A percentile compares a stretch with the other conserved stretches of the same genome.
Evolutionary conservation across 2,113 vertebrate genomes (phyloP).

Genomic region (Diglossa brunneiventris): DNA sequence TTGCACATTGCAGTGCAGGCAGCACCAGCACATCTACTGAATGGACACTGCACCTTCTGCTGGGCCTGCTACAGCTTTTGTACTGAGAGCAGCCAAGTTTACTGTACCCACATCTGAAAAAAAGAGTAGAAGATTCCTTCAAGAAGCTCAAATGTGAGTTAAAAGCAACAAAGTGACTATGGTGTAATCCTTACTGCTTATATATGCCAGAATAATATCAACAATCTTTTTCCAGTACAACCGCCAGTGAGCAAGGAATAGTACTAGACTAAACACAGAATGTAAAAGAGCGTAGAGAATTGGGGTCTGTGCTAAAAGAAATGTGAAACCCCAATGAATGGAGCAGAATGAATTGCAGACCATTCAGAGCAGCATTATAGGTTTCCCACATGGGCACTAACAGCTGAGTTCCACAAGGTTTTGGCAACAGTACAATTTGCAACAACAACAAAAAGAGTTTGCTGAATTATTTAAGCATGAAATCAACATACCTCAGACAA

Average conservation of each 20-base stretch:
- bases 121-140: not conserved
- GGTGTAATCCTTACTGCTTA: conserved; percentile 4
- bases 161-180: not conserved
- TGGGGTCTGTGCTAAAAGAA: conserved; percentile 56
- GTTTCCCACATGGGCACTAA: not conserved
- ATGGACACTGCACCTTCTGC: not conserved
- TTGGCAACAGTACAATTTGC: not conserved
- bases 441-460: not conserved
- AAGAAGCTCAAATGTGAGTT: not conserved
- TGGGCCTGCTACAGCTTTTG: not conserved
- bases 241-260: conserved; percentile 38
- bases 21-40: not conserved
- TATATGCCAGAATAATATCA: conserved; percentile 32
- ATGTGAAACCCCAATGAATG: conserved; percentile 35
- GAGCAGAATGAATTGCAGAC: conserved; percentile 27
- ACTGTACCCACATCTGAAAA: not conserved
- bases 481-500: not conserved
- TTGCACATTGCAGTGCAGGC: fast-evolving
- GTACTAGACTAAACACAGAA: conserved; percentile 65
- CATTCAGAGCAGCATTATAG: not conserved
- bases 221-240: conserved; percentile 16
- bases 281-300: conserved; percentile 28
- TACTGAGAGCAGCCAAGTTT: not conserved
- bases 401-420: not conserved
- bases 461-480: conserved; percentile 31